A percentile compares a stretch with the other conserved stretches of the same genome.
Evolutionary conservation across 2,888 invertebrate species (phyloP).

Genomic region (Eudemis profundana): DNA sequence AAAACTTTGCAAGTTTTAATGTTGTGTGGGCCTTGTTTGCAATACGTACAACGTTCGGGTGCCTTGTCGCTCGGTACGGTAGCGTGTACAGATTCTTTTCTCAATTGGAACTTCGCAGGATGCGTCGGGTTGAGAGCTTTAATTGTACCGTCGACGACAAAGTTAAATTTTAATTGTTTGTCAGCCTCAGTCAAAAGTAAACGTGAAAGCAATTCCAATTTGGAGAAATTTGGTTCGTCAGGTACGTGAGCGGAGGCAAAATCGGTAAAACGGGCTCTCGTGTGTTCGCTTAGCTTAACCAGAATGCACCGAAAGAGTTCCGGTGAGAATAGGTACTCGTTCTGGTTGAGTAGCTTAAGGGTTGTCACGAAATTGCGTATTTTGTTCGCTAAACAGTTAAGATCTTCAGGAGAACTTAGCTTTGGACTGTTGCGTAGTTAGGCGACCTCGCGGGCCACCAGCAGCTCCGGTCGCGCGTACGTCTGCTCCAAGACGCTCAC

Average conservation of each 20-base stretch:
- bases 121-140: background rate
- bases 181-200: background rate
- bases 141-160: background rate
- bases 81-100: background rate
- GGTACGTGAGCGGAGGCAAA: background rate
- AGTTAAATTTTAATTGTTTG: constrained; percentile 2
- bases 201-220: background rate
- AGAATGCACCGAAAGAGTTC: constrained; percentile 7
- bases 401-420: constrained; percentile 5
- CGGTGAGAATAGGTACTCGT: constrained; percentile 3
- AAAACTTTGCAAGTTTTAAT: background rate
- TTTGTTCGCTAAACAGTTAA: constrained; percentile 8
- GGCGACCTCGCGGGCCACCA: constrained; percentile 11
- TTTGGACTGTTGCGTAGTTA: background rate
- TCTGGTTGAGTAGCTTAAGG: background rate
- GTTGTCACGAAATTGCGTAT: constrained; percentile 3
- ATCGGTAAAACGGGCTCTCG: constrained; percentile 3
- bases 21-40: background rate
- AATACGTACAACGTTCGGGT: background rate
- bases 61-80: background rate
- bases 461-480: constrained; percentile 18
- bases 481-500: constrained; percentile 13
- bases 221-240: background rate
- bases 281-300: constrained; percentile 4
- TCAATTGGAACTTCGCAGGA: background rate